These are phyloP conservation scores for Lochmaea capreae DNA, from an alignment of 2,888 invertebrate species.

Conservation along the genomic window DNA sequence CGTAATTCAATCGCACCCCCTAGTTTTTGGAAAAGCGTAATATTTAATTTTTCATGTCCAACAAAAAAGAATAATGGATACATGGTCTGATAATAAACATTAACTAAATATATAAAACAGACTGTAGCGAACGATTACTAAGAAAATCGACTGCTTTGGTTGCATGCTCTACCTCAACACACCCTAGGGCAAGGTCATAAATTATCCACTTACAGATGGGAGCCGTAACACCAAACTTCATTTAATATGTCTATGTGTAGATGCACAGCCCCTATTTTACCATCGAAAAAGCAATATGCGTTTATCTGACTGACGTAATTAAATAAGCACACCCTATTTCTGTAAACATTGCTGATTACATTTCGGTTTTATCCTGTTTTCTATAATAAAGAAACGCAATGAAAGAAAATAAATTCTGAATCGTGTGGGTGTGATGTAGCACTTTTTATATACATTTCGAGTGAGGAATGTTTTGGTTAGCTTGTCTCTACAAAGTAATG, in stretches of 20 bases:
- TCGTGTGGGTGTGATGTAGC: neutral
- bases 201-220: conserved; percentile 17
- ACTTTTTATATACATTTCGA: neutral
- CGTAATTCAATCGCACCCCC: no score
- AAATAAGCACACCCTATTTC: conserved; percentile 36
- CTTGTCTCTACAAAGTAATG: no score
- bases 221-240: neutral
- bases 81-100: neutral
- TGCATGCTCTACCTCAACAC: conserved; percentile 28
- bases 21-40: no score
- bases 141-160: neutral
- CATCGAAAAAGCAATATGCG: conserved; percentile 21
- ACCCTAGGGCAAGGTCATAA: conserved; percentile 16
- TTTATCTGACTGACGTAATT: conserved; percentile 25
- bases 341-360: conserved; percentile 35
- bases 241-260: conserved; percentile 7
- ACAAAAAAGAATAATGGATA: no score
- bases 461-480: no score
- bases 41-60: no score
- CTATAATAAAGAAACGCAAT: conserved; percentile 26
- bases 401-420: conserved; percentile 6
- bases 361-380: conserved; percentile 32
- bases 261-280: conserved; percentile 2
- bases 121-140: neutral
- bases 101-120: conserved; percentile 10